Conservation (phyloP, 2,113 vertebrate genomes). For the rabbit (Oryctolagus cuniculus) region mOryCun1.1 NC_091432.1:41074501-41075000, state of each 20-base stretch:
- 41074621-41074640: not conserved
- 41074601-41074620: not conserved
- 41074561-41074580: not conserved
- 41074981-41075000: not conserved
- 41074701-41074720: not conserved
- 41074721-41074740: not conserved
- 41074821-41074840: not conserved
- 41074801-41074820: not conserved
- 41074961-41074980: not conserved
- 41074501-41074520: no score
- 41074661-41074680: rapidly evolving
- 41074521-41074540: no score
- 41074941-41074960: not conserved
- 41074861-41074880: not conserved
- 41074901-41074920: not conserved
- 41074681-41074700: not conserved
- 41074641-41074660: not conserved
- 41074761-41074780: not conserved
- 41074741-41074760: not conserved
- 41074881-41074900: not conserved
- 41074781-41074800: not conserved
- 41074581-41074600: not conserved
- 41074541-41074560: no score
- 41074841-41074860: not conserved
- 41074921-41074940: not conserved